Evolutionary conservation across 2,888 invertebrate genomes (phyloP), one percentile per base, ranked within the genome.

Genomic region (Cylindroiulus punctatus): DNA sequence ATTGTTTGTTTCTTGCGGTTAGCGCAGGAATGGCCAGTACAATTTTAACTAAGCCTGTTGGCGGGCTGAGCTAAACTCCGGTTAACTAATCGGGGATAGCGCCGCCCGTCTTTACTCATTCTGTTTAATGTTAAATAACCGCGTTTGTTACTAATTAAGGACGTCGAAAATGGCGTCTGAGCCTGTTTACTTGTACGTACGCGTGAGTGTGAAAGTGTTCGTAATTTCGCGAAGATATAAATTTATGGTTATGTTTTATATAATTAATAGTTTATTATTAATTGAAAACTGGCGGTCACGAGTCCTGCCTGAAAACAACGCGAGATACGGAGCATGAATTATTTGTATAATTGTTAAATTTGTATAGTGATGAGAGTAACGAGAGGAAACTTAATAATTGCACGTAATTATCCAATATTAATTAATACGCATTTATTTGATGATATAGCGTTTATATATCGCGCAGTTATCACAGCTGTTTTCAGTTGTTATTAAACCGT

Each of bases 161-260:
- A 19, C 52, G 52, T 19, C 52, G 19, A 52, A 52, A 19, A 52
- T 52, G 52, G 52, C 19, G 52, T 8, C 22, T 22, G 57, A 57
- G 8, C 57, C 22, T 22, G 57, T 57, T 57, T 57, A 7, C 8
- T 22, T 57, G 57, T 57, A 8, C 57, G 57, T 57, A n/a, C 22
- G n/a, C 57, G 57, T 57, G 22, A 57, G 17, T 19, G 52, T 52
- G 52, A 57, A 57, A 57, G 22, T 57, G 57, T 57, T 57, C 5
- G 57, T 57, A 57, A 57, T 22, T 12, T 57, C 7, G 57, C n/a
- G 57, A n/a, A 57, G 57, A 57, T 57, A 57, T 57, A 57, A 57
- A 57, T 57, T 57, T 57, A 57, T 57, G 57, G 57, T 57, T 57
- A 57, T 57, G 57, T 57, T 57, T 57, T 57, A 57, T 57, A 57